phyloP scores from a whole-genome alignment of 2,888 invertebrate species.

The Chloroclystis v-ata region DNA sequence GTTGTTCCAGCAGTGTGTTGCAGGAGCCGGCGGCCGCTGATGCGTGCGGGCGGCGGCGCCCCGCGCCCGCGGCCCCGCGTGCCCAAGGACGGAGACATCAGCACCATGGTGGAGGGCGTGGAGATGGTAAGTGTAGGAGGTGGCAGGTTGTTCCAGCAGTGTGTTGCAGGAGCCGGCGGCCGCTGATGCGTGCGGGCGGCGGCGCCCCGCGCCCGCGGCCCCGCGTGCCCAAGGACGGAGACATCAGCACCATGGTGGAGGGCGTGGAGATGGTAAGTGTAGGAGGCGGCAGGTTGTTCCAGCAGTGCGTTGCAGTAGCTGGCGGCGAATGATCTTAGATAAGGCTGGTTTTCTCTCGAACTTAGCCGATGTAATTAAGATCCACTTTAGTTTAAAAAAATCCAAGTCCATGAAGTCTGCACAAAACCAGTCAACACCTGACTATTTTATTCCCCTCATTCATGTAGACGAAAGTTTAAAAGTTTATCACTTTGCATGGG shows the following conservation, averaged over 20 bases:
- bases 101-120: slow-evolving; percentile 57
- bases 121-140: slow-evolving; percentile 36
- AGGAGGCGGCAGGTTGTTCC: too few species aligned
- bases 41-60: slow-evolving; percentile 41
- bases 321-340: slow-evolving; percentile 55
- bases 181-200: slow-evolving; percentile 49
- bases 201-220: slow-evolving; percentile 11
- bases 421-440: too few species aligned
- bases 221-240: slow-evolving; percentile 29
- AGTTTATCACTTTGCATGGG: too few species aligned
- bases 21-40: slow-evolving; percentile 47
- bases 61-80: slow-evolving; percentile 4
- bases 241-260: slow-evolving; percentile 57
- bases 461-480: too few species aligned
- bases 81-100: slow-evolving; percentile 39
- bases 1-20: too few species aligned
- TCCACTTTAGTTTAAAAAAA: too few species aligned
- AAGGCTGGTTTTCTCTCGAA: too few species aligned
- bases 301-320: slow-evolving; percentile 33
- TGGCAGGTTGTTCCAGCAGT: too few species aligned
- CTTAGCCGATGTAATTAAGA: too few species aligned
- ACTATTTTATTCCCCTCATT: too few species aligned
- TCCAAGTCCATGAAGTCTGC: too few species aligned
- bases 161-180: slow-evolving; percentile 38
- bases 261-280: slow-evolving; percentile 40